Conservation (phyloP, 2,797 vertebrate genomes). For the Acipenser transmontanus region DNA sequence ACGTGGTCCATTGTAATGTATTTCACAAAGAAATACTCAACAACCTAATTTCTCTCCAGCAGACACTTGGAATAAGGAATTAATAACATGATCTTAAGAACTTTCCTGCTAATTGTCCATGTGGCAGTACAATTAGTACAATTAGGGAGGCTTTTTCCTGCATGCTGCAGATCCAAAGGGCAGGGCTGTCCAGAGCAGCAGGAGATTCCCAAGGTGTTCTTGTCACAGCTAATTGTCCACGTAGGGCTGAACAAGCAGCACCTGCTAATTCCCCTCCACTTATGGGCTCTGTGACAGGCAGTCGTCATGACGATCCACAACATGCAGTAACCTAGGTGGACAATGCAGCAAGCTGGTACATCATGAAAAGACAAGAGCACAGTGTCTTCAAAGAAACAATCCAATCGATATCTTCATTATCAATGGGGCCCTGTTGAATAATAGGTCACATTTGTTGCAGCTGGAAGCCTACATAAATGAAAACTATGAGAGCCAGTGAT, state of each 20-base stretch:
- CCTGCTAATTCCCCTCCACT: conserved; percentile 8
- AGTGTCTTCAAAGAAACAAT: conserved; percentile 30
- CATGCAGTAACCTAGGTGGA: conserved; percentile 19
- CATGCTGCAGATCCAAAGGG: background rate
- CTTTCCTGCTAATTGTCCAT: too few species aligned
- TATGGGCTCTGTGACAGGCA: conserved; percentile 23
- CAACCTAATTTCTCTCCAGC: too few species aligned
- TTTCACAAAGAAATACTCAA: too few species aligned
- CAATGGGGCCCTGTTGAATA: conserved; percentile 46
- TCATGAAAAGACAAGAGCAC: conserved; percentile 27
- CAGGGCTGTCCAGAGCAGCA: conserved; percentile 8
- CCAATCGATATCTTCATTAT: conserved; percentile 58
- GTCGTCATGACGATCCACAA: conserved; percentile 34
- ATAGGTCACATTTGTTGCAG: conserved; percentile 47
- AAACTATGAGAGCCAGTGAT: conserved; percentile 44
- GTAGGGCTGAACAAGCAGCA: background rate
- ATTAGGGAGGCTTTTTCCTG: too few species aligned
- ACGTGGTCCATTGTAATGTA: too few species aligned
- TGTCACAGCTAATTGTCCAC: conserved; percentile 1
- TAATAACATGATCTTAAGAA: too few species aligned
- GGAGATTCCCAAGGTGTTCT: background rate
- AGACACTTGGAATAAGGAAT: too few species aligned
- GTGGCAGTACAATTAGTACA: too few species aligned
- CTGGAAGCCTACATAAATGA: conserved; percentile 37
- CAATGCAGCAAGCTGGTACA: conserved; percentile 15